Conservation (phyloP, 2,888 invertebrate species). For the Creontiades dilutus region DNA sequence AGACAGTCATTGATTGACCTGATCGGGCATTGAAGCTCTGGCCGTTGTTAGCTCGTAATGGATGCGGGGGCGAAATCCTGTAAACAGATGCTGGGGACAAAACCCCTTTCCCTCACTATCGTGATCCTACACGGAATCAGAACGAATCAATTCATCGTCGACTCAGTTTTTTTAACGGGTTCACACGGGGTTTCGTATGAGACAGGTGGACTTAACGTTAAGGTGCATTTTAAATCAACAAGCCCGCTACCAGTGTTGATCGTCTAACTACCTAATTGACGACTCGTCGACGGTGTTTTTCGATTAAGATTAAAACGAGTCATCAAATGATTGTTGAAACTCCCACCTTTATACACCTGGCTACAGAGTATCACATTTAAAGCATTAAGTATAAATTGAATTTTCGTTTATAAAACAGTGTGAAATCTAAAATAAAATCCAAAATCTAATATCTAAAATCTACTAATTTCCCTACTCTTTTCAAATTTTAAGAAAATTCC, state of each 20-base stretch:
- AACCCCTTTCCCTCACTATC: constrained; percentile 53
- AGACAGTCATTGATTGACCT: constrained; percentile 66
- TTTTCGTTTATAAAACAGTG: no score
- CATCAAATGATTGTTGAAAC: no score
- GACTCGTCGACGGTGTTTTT: neutral
- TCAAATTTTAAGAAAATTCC: no score
- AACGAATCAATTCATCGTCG: constrained; percentile 60
- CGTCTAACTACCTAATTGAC: neutral
- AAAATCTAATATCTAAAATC: no score
- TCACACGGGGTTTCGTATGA: constrained; percentile 22
- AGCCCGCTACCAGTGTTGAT: neutral
- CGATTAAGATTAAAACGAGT: neutral
- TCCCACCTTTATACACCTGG: no score
- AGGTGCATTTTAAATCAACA: constrained; percentile 10
- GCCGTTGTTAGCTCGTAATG: constrained; percentile 43
- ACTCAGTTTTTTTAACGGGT: constrained; percentile 6
- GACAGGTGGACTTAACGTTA: neutral
- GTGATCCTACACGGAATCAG: constrained; percentile 48
- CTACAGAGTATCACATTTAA: no score
- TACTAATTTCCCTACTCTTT: no score
- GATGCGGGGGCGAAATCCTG: constrained; percentile 65
- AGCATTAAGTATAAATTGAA: no score
- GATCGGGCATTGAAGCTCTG: constrained; percentile 45
- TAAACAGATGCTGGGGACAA: constrained; percentile 60
- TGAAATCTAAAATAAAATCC: no score